phyloP scores from a whole-genome alignment of 2,888 invertebrate species.

The Phyllotreta striolata region DNA sequence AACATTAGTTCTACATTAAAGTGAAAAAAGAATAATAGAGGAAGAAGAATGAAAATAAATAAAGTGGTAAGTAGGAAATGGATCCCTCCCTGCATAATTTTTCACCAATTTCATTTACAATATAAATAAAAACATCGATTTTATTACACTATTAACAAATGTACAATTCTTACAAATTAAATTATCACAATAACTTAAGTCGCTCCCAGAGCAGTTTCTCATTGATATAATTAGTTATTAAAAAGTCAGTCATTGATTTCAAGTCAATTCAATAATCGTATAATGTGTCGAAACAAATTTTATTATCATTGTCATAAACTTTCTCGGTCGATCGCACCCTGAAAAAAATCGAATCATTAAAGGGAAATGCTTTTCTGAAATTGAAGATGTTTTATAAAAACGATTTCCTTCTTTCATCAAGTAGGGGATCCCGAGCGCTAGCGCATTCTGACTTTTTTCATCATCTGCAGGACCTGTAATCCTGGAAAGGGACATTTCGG shows the following conservation, averaged over 20 bases:
- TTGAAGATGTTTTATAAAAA: conserved; percentile 23
- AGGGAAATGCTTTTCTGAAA: conserved; percentile 20
- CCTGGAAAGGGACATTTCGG: conserved; percentile 72
- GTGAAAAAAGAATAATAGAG: too few species aligned
- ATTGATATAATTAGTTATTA: not conserved
- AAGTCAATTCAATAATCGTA: conserved; percentile 3
- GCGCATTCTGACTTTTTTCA: conserved; percentile 67
- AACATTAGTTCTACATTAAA: too few species aligned
- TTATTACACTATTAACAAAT: too few species aligned
- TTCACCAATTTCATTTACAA: too few species aligned
- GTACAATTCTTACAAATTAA: too few species aligned
- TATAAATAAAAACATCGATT: too few species aligned
- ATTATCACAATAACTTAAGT: too few species aligned
- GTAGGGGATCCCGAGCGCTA: conserved; percentile 34
- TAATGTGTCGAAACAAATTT: conserved; percentile 23
- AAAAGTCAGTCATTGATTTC: not conserved
- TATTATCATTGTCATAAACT: conserved; percentile 37
- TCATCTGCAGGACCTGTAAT: conserved; percentile 69
- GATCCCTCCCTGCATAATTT: too few species aligned
- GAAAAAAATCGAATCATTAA: conserved; percentile 21
- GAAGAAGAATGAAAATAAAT: too few species aligned
- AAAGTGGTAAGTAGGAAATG: too few species aligned
- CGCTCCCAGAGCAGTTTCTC: too few species aligned
- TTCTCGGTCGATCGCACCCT: conserved; percentile 27
- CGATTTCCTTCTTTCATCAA: conserved; percentile 24